Percentiles rank a stretch among this genome's conserved stretches.
Conservation (phyloP, 2,113 vertebrate species). For the Microcebus tavaratra region DNA sequence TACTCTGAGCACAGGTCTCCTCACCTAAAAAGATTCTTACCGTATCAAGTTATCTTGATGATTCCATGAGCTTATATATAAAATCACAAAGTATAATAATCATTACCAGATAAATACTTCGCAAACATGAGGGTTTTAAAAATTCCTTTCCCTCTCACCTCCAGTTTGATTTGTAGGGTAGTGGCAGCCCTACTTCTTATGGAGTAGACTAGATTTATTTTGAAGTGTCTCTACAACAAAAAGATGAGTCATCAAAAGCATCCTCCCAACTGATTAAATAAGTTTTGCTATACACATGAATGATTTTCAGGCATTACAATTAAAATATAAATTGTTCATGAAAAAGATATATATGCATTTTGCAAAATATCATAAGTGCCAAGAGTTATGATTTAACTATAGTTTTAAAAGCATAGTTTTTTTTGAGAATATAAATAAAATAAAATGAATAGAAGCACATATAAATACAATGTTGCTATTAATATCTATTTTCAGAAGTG, state of each 20-base stretch:
- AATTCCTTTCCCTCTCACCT: not conserved
- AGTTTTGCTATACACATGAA: not conserved
- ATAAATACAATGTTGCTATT: not conserved
- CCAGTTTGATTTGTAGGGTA: not conserved
- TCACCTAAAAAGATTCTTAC: not conserved
- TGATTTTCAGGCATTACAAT: not conserved
- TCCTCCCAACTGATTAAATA: not conserved
- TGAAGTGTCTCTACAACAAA: not conserved
- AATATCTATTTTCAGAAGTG: constrained; percentile 5
- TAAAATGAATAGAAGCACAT: not conserved
- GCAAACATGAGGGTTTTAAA: not conserved
- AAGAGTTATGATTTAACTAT: constrained; percentile 14
- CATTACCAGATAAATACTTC: not conserved
- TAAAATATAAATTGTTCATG: not conserved
- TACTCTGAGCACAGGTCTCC: not conserved
- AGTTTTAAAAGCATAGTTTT: not conserved
- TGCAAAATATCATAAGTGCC: not conserved
- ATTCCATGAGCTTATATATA: not conserved
- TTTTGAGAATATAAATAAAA: not conserved
- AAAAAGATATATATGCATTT: not conserved
- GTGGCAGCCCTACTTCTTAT: not conserved
- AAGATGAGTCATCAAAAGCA: not conserved
- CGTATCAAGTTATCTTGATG: not conserved
- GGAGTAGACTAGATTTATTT: not conserved
- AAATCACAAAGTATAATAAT: not conserved